Base-by-base conservation (phyloP, 35 echinoderm and acorn worm genomes). In the Amphiura filiformis region DNA sequence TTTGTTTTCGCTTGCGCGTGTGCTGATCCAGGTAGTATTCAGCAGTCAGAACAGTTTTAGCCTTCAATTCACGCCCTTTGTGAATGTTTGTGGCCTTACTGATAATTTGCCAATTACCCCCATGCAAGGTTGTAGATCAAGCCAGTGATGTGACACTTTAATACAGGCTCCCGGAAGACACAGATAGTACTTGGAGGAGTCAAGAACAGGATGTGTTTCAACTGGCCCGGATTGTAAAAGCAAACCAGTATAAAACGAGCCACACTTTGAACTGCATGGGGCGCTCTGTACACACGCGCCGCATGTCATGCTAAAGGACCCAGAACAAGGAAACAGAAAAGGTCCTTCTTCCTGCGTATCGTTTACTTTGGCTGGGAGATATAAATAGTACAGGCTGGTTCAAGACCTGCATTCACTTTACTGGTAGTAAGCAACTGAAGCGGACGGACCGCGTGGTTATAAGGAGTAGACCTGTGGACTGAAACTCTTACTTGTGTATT, bases 71-170 rank as follows among this genome's bases (percentile, higher is more conserved):
- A 70, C 61, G 61, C 61, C 61, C 61, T 70, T 70, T 15, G n/a
- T n/a, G n/a, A n/a, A n/a, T n/a, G n/a, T n/a, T n/a, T n/a, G 61
- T 70, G 61, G 61, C 61, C 61, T 70, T 70, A 70, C 7, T 30
- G 61, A 70, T 70, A 70, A 70, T 70, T 70, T 70, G 61, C 28
- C 61, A 70, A 70, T 70, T 70, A 70, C 61, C 61, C 61, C 61
- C 61, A 70, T 70, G 28, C 61, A 70, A 70, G 61, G 61, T 70
- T 70, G 61, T 70, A 70, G 61, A 70, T 70, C 61, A 70, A 30
- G 7, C 61, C 7, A 70, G 61, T 70, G 61, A 70, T 70, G 61
- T 70, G 61, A 70, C 61, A 70, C 28, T 26, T 18, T 70, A n/a
- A n/a, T n/a, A 15, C 4, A 70, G 41, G 61, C 26, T 70, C 61